A percentile compares a stretch with the other conserved stretches of the same genome.
Conservation (phyloP, 1,140 invertebrate species). For the Samia ricini region DNA sequence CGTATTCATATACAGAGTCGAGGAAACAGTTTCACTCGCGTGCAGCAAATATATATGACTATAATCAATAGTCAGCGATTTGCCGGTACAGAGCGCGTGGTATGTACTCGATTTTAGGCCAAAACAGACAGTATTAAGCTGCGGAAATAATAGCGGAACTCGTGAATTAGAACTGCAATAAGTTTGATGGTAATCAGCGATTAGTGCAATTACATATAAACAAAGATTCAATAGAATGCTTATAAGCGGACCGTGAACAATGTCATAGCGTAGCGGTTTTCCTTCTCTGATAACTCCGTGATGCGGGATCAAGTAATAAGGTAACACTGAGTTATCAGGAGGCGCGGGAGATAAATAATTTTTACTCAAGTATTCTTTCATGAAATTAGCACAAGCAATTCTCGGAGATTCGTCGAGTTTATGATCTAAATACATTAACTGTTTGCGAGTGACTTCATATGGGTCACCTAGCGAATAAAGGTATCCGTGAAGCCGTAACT, state of each 20-base stretch:
- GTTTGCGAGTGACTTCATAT: constrained; percentile 10
- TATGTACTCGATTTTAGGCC: constrained; percentile 10
- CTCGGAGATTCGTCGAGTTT: constrained; percentile 13
- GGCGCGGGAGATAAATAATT: constrained; percentile 11
- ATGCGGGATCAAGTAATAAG: constrained; percentile 24
- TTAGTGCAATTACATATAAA: constrained; percentile 8
- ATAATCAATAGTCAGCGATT: constrained; percentile 5
- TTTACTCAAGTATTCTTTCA: constrained; percentile 21
- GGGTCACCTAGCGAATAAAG: constrained; percentile 14
- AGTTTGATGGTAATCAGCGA: constrained; percentile 10
- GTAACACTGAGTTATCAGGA: not conserved
- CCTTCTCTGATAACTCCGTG: constrained; percentile 17
- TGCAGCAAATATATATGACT: not conserved
- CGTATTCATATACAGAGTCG: not conserved
- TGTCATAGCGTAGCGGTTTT: constrained; percentile 16
- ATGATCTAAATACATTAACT: constrained; percentile 14
- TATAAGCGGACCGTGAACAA: constrained; percentile 11
- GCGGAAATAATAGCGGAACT: not conserved
- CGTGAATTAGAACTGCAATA: constrained; percentile 9
- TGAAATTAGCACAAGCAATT: constrained; percentile 14
- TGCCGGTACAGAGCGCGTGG: constrained; percentile 8
- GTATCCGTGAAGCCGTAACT: constrained; percentile 13
- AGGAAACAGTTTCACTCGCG: not conserved
- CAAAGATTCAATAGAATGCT: constrained; percentile 10
- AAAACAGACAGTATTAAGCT: constrained; percentile 10